Base-by-base conservation (phyloP, 64 coral and sea anemone genomes). In the Dendrophyllia cribrosa region DNA sequence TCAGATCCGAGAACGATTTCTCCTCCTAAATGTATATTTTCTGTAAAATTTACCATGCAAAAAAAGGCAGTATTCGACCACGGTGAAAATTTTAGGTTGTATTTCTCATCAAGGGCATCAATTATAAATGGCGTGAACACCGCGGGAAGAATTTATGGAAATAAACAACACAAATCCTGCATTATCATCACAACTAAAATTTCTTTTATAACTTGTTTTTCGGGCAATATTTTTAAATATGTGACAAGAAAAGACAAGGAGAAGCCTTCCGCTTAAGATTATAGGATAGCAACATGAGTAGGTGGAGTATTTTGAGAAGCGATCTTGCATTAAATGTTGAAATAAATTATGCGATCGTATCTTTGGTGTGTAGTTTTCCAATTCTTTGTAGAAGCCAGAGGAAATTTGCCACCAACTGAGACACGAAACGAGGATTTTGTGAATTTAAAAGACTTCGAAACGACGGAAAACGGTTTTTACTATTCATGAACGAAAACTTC, bases 51-150 rank as follows among this genome's bases (percentile, higher is more conserved):
- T 12, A 15, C 17, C 60, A 22, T 49, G 13, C 3, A 84, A 67
- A 50, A 34, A 75, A 84, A 50, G 61, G 51, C 43, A 68, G 62
- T 84, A 67, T 67, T 67, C 34, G 45, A 84, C 60, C 80, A 17
- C 19, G 80, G 80, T n/a, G 60, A 64, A 51, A 84, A 84, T 84
- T 84, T 84, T 68, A 51, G 62, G 61, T 47, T 84, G 80, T 84
- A 84, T 84, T 84, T 84, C 61, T 84, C 80, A 84, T 84, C 62
- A 84, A 84, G 80, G 47, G 12, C 26, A 84, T 84, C 43, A 84
- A 84, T 84, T 65, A 84, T 84, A 84, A 13, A 84, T 84, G 80
- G 48, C 43, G n/a, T 23, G 19, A 68, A 67, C 80, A 50, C 60
- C 9, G 80, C 80, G 80, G 80, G 60, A 68, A 67, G 61, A 47